Percentiles rank a stretch among this genome's conserved stretches.
phyloP scores from a whole-genome alignment of 2,888 invertebrate genomes.

The Papilio elwesi region DNA sequence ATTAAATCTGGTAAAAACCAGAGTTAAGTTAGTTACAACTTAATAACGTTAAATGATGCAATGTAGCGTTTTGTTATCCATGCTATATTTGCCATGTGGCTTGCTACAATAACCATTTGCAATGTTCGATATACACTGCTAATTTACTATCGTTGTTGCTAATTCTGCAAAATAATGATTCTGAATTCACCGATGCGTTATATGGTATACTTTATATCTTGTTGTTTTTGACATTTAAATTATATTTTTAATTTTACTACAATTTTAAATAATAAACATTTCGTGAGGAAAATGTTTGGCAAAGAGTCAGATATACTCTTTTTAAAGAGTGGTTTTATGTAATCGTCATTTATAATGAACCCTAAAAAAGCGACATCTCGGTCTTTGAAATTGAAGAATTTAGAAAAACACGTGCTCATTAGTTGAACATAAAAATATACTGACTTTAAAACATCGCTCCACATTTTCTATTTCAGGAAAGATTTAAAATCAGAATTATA shows the following conservation, averaged over 20 bases:
- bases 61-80: constrained; percentile 5
- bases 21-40: neutral
- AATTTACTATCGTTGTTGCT: neutral
- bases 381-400: neutral
- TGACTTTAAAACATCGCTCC: neutral
- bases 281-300: too few species aligned
- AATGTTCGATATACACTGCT: neutral
- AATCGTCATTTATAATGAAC: too few species aligned
- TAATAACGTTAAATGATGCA: neutral
- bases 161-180: constrained; percentile 3
- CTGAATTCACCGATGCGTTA: neutral
- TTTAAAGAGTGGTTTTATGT: neutral
- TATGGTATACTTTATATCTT: neutral
- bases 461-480: too few species aligned
- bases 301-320: neutral
- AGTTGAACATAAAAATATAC: neutral
- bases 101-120: constrained; percentile 2
- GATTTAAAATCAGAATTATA: constrained; percentile 14
- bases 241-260: neutral
- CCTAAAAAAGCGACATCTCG: too few species aligned
- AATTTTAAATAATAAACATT: neutral
- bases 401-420: neutral
- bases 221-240: neutral
- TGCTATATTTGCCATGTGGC: neutral
- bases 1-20: too few species aligned